A percentile compares a stretch with the other conserved stretches of the same genome.
Evolutionary conservation across 2,113 vertebrate species (phyloP).

Genomic region (Lutjanus erythropterus): DNA sequence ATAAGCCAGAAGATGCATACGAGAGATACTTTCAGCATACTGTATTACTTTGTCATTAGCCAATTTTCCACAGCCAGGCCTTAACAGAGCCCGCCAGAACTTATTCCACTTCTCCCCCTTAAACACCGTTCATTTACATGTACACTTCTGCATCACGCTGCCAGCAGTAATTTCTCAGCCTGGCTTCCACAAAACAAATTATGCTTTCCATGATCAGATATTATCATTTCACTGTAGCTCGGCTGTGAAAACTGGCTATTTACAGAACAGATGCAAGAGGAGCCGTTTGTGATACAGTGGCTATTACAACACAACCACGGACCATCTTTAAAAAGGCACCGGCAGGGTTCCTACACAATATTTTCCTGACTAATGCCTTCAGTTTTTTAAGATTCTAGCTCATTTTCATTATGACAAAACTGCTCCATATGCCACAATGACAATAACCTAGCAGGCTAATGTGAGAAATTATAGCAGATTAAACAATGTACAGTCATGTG

Average conservation of each 20-base stretch:
- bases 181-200: constrained; percentile 42
- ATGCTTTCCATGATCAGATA: constrained; percentile 45
- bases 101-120: constrained; percentile 15
- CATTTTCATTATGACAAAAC: neutral
- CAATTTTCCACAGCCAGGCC: constrained; percentile 48
- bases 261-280: constrained; percentile 25
- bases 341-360: neutral
- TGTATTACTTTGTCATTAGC: constrained; percentile 54
- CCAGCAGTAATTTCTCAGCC: constrained; percentile 55
- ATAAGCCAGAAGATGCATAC: constrained; percentile 43
- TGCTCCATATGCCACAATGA: neutral
- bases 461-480: neutral
- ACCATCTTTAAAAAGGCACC: neutral
- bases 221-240: constrained; percentile 30
- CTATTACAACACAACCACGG: constrained; percentile 75
- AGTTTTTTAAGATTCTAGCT: neutral
- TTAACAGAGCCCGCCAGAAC: constrained; percentile 35
- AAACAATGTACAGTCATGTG: neutral
- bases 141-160: constrained; percentile 43
- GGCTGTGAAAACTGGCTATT: constrained; percentile 30
- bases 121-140: constrained; percentile 48
- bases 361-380: neutral
- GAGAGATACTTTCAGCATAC: constrained; percentile 18
- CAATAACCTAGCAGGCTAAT: neutral
- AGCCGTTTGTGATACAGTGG: constrained; percentile 18